Conservation (phyloP, 2,797 vertebrate species). For the Tenualosa thibaudeaui region DNA sequence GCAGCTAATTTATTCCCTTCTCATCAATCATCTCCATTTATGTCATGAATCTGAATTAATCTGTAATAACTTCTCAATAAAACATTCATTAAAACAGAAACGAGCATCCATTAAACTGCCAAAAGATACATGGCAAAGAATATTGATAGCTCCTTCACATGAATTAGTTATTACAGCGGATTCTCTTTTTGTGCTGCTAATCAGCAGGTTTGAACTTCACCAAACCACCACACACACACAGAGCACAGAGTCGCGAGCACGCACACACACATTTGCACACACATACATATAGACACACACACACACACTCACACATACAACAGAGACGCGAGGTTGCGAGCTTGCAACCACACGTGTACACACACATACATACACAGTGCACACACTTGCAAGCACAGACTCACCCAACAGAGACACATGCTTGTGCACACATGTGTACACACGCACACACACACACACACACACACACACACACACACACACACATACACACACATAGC, state of each 20-base stretch:
- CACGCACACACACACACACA: neutral
- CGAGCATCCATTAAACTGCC: neutral
- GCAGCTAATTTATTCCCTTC: neutral
- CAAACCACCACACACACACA: neutral
- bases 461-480: neutral
- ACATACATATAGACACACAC: neutral
- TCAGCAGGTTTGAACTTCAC: neutral
- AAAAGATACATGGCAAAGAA: neutral
- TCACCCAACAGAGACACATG: too few relatives aligned
- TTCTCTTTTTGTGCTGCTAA: neutral
- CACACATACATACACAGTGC: too few relatives aligned
- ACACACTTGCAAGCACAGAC: too few relatives aligned
- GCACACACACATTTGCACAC: neutral
- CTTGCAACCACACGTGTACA: too few relatives aligned
- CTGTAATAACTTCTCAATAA: slow-evolving; percentile 16
- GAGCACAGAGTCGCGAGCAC: neutral
- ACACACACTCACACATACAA: too few relatives aligned
- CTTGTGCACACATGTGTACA: neutral
- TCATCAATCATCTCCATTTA: neutral
- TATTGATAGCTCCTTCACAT: neutral
- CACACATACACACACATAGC: neutral
- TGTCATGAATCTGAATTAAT: neutral
- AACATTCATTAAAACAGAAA: slow-evolving; percentile 1
- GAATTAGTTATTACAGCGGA: neutral
- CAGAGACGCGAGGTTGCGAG: too few relatives aligned